Evolutionary conservation across 2,797 vertebrate genomes (phyloP), one percentile per base, ranked within the genome.

Genomic region (Hyperoplus lanceolatus): DNA sequence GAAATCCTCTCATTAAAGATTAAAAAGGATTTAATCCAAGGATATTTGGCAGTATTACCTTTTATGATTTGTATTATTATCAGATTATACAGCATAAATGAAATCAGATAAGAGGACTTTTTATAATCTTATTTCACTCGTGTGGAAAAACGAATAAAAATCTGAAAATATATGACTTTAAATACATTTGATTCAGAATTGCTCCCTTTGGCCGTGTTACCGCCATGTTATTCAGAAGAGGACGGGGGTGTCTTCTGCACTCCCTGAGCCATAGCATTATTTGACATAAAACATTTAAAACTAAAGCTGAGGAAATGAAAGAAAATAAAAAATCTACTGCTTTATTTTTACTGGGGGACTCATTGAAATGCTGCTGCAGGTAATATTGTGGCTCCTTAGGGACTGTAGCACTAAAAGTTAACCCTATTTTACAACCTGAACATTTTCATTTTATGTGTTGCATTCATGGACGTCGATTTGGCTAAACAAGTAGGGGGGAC

Each of bases 281-380:
- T 67, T 73, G 69, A 83, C 63, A 70, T 39, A 84, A 81, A 77
- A 80, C 59, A 80, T 88, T 86, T 83, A 90, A 83, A 74, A 82
- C 45, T 78, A 80, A 82, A 87, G 76, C 80, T 69, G 70, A 63
- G 71, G 62, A 79, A 83, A 89, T 75, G 56, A 73, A 68, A 41
- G 54, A 53, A 75, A 77, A 82, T 76, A 70, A 87, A 70, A 87
- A 84, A 77, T 83, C 64, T 67, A 74, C 71, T 48, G 53, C 42
- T 80, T 92, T 84, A 91, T 86, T 81, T 81, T 85, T 74, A 72
- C 73, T 80, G n/a, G 77, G 88, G 79, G 88, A 89, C 63, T 73
- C 71, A 66, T 88, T 87, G 41, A 64, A 58, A 59, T 61, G 51
- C 68, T 76, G 75, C 70, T 79, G 80, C 70, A 81, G 62, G 81